Evolutionary conservation across 2,113 vertebrate species (phyloP), one percentile per base, ranked within the genome.

Genomic region (Parus major): DNA sequence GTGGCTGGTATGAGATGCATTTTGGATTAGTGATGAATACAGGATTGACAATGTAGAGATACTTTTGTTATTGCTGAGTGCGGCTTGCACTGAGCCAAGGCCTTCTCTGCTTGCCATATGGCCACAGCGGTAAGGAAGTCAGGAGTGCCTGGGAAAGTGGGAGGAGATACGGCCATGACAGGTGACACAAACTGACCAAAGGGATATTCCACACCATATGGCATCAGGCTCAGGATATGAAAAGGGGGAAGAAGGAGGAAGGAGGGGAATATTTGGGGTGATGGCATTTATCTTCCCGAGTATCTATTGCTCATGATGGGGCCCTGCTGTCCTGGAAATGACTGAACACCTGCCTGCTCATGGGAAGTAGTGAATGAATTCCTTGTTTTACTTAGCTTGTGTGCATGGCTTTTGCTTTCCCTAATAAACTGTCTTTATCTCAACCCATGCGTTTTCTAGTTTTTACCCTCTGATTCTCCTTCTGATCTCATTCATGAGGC

Each of bases 61-160:
- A 10, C 13, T 53, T 53, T n/a, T 23, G 47, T 46, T 61, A 28
- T 11, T 46, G 39, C 15, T 39, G 63, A 24, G 29, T 4, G 3
- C 12, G 27, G 17, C 27, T 83, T 53, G n/a, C 41, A 22, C 29
- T 35, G 61, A 47, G 8, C 11, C 42, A 56, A 56, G 24, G 29
- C 33, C 15, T 39, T 17, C 17, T n/a, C 41, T 61, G 47, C 39
- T 69, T 46, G 24, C 59, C 0, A 0, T 31, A 15, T 1, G 4
- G 72, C 36, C 46, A 8, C 0, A 0, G 44, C 27, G 31, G 16
- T 1, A 5, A 59, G 83, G 31, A 5, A 11, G 5, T 2, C 20
- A 3, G 44, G 28, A 3, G 9, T 47, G 13, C 14, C 4, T 47
- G 41, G 46, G 28, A 63, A 4, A 3, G 2, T 56, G 29, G n/a